Evolutionary conservation across 2,888 invertebrate genomes (phyloP).

Genomic region (Unio delphinus): DNA sequence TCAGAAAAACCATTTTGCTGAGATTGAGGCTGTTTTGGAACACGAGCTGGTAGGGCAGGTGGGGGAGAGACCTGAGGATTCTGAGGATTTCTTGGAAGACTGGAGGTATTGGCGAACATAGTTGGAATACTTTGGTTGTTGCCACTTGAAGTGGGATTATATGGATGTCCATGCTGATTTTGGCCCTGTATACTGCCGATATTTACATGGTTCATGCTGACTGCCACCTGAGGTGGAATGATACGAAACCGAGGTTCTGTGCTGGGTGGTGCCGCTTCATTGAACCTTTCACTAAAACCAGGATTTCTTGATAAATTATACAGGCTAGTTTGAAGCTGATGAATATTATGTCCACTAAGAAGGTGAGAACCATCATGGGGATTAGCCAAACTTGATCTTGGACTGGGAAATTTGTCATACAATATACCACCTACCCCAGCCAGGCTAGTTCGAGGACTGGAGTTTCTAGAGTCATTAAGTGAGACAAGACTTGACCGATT

Average conservation of each 20-base stretch:
- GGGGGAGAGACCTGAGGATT: slow-evolving; percentile 38
- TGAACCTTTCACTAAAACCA: slow-evolving; percentile 50
- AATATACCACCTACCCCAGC: slow-evolving; percentile 55
- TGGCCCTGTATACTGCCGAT: slow-evolving; percentile 17
- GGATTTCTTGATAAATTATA: slow-evolving; percentile 16
- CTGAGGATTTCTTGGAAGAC: slow-evolving; percentile 15
- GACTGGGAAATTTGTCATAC: slow-evolving; percentile 69
- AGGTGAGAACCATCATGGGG: slow-evolving; percentile 42
- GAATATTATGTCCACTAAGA: slow-evolving; percentile 29
- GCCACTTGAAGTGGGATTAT: slow-evolving; percentile 9
- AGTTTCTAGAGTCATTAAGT: too few species aligned
- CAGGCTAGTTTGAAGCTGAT: slow-evolving; percentile 31
- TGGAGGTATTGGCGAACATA: slow-evolving; percentile 26
- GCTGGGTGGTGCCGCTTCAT: slow-evolving; percentile 55
- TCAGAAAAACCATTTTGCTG: slow-evolving; percentile 45
- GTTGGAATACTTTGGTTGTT: slow-evolving; percentile 24
- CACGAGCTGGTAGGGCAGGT: slow-evolving; percentile 51
- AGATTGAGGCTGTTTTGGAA: slow-evolving; percentile 50
- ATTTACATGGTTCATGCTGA: slow-evolving; percentile 25
- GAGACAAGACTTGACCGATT: slow-evolving; percentile 61
- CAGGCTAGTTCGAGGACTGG: slow-evolving; percentile 69
- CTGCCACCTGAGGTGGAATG: slow-evolving; percentile 40
- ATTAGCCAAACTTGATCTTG: slow-evolving; percentile 69
- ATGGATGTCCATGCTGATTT: not conserved
- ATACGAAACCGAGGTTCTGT: slow-evolving; percentile 52